Evolutionary conservation across 2,888 invertebrate genomes (phyloP).

Genomic region (Phyllotreta striolata): DNA sequence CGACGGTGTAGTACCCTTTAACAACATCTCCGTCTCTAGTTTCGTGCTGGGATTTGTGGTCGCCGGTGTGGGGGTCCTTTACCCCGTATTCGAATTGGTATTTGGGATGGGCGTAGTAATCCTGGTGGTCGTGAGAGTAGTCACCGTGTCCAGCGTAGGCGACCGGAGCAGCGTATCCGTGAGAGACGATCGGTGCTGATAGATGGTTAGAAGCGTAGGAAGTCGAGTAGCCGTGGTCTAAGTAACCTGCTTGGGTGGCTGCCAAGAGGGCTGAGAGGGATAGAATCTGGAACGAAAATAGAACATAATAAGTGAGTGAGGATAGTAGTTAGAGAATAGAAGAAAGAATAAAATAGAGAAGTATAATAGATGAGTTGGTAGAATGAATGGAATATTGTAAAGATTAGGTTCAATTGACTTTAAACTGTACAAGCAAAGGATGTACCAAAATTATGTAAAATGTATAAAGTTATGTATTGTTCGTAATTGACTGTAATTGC

Average conservation of each 20-base stretch:
- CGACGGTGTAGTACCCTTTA: slow-evolving; percentile 62
- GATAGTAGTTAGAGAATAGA: too few species aligned
- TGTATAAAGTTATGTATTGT: too few species aligned
- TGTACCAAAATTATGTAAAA: too few species aligned
- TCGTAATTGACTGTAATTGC: too few species aligned
- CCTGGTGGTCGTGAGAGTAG: slow-evolving; percentile 24
- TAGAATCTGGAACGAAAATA: slow-evolving; percentile 33
- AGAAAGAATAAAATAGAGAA: too few species aligned
- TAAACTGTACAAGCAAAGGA: too few species aligned
- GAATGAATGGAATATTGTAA: too few species aligned
- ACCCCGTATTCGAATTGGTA: slow-evolving; percentile 66
- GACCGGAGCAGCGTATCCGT: slow-evolving; percentile 27
- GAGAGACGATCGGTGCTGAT: slow-evolving; percentile 16
- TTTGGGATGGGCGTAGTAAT: slow-evolving; percentile 63
- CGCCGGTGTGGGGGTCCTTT: slow-evolving; percentile 67
- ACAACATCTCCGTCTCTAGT: slow-evolving; percentile 65
- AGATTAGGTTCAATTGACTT: too few species aligned
- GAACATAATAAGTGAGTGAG: neutral
- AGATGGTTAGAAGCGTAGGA: slow-evolving; percentile 33
- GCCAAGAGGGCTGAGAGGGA: slow-evolving; percentile 36
- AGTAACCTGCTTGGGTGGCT: slow-evolving; percentile 35
- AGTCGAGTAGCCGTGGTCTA: slow-evolving; percentile 19
- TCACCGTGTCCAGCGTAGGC: slow-evolving; percentile 30
- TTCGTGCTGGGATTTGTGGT: slow-evolving; percentile 61
- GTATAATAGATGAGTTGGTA: too few species aligned